phyloP scores from a whole-genome alignment of 1,140 invertebrate species.

The Drosophila ogumai region DNA sequence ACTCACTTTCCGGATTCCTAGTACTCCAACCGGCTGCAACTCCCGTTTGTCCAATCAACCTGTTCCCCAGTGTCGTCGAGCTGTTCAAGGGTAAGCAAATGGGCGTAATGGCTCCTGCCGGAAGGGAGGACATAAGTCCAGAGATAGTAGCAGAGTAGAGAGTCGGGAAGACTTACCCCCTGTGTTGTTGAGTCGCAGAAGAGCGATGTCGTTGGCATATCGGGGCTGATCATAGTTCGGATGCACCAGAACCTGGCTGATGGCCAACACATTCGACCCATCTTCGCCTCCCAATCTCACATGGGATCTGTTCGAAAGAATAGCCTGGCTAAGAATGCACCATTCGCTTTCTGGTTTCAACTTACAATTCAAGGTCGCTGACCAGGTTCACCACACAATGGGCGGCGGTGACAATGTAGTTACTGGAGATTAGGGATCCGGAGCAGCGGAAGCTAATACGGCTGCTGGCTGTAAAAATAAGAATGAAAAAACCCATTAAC shows the following conservation, averaged over 20 bases:
- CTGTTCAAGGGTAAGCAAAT: slow-evolving; percentile 86
- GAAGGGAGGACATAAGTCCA: too few relatives aligned
- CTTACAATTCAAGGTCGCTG: slow-evolving; percentile 85
- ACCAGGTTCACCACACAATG: slow-evolving; percentile 87
- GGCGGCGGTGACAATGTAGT: slow-evolving; percentile 88
- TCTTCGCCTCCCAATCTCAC: slow-evolving; percentile 88
- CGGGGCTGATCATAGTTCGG: slow-evolving; percentile 86
- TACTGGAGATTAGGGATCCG: slow-evolving; percentile 87
- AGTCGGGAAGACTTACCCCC: slow-evolving; percentile 12
- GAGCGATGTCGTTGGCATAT: slow-evolving; percentile 89
- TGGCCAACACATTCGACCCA: slow-evolving; percentile 86
- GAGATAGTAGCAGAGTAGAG: too few relatives aligned
- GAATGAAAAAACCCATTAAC: not conserved
- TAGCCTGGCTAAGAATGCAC: not conserved
- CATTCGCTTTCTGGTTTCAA: slow-evolving; percentile 13
- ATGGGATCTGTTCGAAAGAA: slow-evolving; percentile 81
- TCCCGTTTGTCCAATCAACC: slow-evolving; percentile 81
- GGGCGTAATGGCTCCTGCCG: slow-evolving; percentile 79
- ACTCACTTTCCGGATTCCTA: slow-evolving; percentile 59
- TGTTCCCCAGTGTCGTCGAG: slow-evolving; percentile 47
- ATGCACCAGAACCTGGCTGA: slow-evolving; percentile 86
- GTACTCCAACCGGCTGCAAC: slow-evolving; percentile 87
- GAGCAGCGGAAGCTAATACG: slow-evolving; percentile 87
- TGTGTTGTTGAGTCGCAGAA: slow-evolving; percentile 86
- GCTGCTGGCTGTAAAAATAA: slow-evolving; percentile 85